Evolutionary conservation across 1,140 invertebrate genomes (phyloP).

Genomic region (Magallana gigas): DNA sequence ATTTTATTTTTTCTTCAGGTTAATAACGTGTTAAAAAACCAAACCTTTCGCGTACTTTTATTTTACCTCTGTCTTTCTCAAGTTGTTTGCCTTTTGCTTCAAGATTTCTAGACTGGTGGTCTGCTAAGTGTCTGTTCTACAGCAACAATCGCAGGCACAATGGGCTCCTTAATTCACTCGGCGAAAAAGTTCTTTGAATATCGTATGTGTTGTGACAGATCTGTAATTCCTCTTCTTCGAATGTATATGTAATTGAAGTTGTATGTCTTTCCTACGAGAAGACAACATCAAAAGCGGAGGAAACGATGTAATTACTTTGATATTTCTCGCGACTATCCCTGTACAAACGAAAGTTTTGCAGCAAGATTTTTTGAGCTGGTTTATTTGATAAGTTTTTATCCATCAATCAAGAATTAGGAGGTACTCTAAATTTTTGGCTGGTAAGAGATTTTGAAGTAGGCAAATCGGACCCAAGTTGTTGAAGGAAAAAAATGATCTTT

Average conservation of each 20-base stretch:
- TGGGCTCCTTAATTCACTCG: conserved; percentile 3
- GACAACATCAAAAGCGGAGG: background rate
- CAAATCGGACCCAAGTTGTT: too few species aligned
- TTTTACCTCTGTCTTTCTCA: background rate
- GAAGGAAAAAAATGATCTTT: too few species aligned
- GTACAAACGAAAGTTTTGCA: background rate
- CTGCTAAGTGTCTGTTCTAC: background rate
- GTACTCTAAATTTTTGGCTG: too few species aligned
- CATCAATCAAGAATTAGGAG: too few species aligned
- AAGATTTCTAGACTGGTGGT: conserved; percentile 8
- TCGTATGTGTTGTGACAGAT: background rate
- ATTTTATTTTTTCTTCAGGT: too few species aligned
- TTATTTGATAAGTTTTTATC: background rate
- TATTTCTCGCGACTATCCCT: conserved; percentile 3
- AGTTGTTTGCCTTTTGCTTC: conserved; percentile 11
- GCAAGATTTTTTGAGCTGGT: background rate
- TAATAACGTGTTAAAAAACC: too few species aligned
- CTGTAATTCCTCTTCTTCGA: background rate
- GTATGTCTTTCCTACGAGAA: conserved; percentile 15
- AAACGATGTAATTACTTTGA: conserved; percentile 12
- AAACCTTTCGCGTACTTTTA: background rate
- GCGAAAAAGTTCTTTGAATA: conserved; percentile 6
- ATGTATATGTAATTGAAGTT: conserved; percentile 9
- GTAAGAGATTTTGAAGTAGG: too few species aligned
- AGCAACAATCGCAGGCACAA: background rate